These are phyloP conservation scores for Pseudopleuronectes americanus DNA, from an alignment of 2,797 vertebrate species.

Conservation along the genomic window DNA sequence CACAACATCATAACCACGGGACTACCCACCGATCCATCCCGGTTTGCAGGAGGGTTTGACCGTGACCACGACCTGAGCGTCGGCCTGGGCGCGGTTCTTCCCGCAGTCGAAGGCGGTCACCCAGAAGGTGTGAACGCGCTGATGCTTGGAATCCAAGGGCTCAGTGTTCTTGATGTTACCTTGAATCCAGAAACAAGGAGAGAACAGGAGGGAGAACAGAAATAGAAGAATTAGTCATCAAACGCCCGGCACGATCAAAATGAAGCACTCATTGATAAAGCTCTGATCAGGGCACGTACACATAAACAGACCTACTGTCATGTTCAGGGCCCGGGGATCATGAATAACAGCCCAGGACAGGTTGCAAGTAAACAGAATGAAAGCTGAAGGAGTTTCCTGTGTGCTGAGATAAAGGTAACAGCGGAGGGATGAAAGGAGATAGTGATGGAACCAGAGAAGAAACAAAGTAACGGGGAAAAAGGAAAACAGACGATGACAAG, in stretches of 20 bases:
- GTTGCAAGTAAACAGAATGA: slow-evolving; percentile 29
- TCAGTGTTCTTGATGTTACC: slow-evolving; percentile 99
- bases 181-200: slow-evolving; percentile 66
- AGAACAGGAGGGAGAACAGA: slow-evolving; percentile 40
- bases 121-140: slow-evolving; percentile 93
- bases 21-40: slow-evolving; percentile 93
- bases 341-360: slow-evolving; percentile 8
- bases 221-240: slow-evolving; percentile 61
- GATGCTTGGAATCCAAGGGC: slow-evolving; percentile 92
- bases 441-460: slow-evolving; percentile 17
- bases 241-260: slow-evolving; percentile 15
- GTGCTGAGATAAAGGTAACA: slow-evolving; percentile 52
- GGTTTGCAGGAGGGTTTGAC: slow-evolving; percentile 99
- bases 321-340: neutral
- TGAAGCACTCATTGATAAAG: slow-evolving; percentile 24
- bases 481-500: slow-evolving; percentile 58
- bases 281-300: neutral
- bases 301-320: neutral
- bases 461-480: slow-evolving; percentile 30
- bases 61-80: slow-evolving; percentile 95
- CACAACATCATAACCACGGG: neutral
- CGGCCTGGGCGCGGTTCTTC: slow-evolving; percentile 95
- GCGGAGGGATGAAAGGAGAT: slow-evolving; percentile 48
- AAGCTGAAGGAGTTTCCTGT: slow-evolving; percentile 48
- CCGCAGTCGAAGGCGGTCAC: slow-evolving; percentile 99